Evolutionary conservation across 2,113 vertebrate species (phyloP).

Genomic region (Tretioscincus oriximinensis): DNA sequence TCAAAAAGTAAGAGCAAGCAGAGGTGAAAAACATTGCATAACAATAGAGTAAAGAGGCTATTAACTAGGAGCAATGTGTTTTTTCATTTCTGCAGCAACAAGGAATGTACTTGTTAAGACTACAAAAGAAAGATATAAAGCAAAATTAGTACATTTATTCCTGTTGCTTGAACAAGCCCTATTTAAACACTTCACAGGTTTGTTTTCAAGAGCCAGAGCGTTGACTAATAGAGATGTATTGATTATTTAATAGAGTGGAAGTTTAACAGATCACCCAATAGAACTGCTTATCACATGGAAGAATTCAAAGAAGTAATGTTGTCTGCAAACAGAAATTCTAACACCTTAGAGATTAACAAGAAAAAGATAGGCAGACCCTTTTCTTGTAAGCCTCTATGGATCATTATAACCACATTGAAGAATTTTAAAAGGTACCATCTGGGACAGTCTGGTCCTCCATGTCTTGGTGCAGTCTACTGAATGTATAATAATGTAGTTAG

Average conservation of each 20-base stretch:
- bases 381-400: too few species aligned
- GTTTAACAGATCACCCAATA: background rate
- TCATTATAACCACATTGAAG: background rate
- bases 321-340: too few species aligned
- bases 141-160: conserved; percentile 31
- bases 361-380: too few species aligned
- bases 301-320: background rate
- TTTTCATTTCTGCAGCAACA: conserved; percentile 54
- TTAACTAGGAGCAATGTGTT: conserved; percentile 28
- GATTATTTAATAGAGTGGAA: background rate
- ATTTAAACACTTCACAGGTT: background rate
- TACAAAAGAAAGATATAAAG: conserved; percentile 44
- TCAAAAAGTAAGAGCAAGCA: background rate
- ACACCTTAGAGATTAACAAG: too few species aligned
- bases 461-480: background rate
- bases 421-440: background rate
- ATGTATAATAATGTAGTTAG: background rate
- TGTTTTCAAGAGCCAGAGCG: background rate
- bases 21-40: background rate
- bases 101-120: conserved; percentile 50
- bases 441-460: background rate
- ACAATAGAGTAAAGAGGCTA: conserved; percentile 36
- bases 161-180: conserved; percentile 22
- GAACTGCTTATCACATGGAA: background rate
- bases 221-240: background rate